phyloP scores from a whole-genome alignment of 1,140 invertebrate genomes.

The Pseudomyrmex sp. region DNA sequence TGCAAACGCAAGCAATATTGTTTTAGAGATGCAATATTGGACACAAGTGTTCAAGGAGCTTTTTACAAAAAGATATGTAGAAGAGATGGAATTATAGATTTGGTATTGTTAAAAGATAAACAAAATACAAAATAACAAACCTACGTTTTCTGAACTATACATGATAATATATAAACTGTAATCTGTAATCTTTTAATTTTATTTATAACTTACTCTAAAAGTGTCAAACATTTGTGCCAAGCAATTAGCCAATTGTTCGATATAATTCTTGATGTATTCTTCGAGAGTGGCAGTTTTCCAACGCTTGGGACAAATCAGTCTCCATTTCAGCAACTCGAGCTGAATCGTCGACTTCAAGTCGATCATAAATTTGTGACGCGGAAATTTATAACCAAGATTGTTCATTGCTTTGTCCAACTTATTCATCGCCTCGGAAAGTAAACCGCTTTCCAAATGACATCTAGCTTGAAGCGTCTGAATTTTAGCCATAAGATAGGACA shows the following conservation, averaged over 20 bases:
- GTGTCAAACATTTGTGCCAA: slow-evolving; percentile 83
- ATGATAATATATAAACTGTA: too few species aligned
- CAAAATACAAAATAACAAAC: too few species aligned
- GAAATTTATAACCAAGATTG: slow-evolving; percentile 81
- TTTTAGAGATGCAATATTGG: too few species aligned
- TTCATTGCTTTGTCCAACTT: slow-evolving; percentile 76
- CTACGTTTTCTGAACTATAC: too few species aligned
- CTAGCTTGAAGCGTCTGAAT: slow-evolving; percentile 82
- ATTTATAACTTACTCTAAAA: slow-evolving; percentile 78
- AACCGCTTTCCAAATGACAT: slow-evolving; percentile 80
- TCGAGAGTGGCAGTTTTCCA: slow-evolving; percentile 30
- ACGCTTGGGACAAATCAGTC: slow-evolving; percentile 62
- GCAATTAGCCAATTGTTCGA: slow-evolving; percentile 84
- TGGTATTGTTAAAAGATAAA: too few species aligned
- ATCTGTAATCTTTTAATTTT: too few species aligned
- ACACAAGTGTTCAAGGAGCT: too few species aligned
- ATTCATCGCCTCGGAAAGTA: slow-evolving; percentile 78
- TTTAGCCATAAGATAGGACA: slow-evolving; percentile 82
- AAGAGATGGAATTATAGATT: too few species aligned
- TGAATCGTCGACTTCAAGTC: slow-evolving; percentile 76
- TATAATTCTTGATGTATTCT: slow-evolving; percentile 78
- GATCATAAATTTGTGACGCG: slow-evolving; percentile 76
- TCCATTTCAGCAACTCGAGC: slow-evolving; percentile 72
- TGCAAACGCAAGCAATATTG: too few species aligned
- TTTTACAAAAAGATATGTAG: too few species aligned